Evolutionary conservation across 2,113 vertebrate genomes (phyloP).

Genomic region (Psammodynastes pulverulentus): DNA sequence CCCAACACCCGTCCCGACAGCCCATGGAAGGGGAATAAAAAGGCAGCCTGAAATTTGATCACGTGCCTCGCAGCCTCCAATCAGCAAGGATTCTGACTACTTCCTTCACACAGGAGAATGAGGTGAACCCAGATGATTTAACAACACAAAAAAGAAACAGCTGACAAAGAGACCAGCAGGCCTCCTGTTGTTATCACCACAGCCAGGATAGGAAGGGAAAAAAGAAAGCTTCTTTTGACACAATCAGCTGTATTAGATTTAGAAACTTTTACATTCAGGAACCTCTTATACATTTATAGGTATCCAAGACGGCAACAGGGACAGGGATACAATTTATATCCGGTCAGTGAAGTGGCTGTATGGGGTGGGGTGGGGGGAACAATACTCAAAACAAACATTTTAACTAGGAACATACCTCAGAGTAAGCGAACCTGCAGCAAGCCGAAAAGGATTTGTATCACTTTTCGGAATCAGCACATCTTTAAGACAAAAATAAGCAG

Average conservation of each 20-base stretch:
- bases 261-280: not conserved
- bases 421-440: not conserved
- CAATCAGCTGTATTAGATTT: not conserved
- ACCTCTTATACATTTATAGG: not conserved
- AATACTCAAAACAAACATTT: not conserved
- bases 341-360: not conserved
- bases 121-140: conserved; percentile 38
- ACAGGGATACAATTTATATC: not conserved
- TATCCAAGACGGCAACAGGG: not conserved
- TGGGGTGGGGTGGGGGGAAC: not conserved
- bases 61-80: conserved; percentile 27
- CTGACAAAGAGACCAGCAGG: conserved; percentile 26
- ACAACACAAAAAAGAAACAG: conserved; percentile 59
- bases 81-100: not conserved
- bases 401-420: not conserved
- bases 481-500: not conserved
- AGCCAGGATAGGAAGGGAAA: not conserved
- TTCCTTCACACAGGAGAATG: conserved; percentile 31
- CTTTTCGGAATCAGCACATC: not conserved
- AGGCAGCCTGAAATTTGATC: conserved; percentile 4
- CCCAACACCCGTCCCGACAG: not conserved
- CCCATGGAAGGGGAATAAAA: not conserved
- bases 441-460: not conserved
- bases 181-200: not conserved
- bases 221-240: not conserved